Conservation (phyloP, 2,888 invertebrate species). For the Ichneumoninae sp. region DNA sequence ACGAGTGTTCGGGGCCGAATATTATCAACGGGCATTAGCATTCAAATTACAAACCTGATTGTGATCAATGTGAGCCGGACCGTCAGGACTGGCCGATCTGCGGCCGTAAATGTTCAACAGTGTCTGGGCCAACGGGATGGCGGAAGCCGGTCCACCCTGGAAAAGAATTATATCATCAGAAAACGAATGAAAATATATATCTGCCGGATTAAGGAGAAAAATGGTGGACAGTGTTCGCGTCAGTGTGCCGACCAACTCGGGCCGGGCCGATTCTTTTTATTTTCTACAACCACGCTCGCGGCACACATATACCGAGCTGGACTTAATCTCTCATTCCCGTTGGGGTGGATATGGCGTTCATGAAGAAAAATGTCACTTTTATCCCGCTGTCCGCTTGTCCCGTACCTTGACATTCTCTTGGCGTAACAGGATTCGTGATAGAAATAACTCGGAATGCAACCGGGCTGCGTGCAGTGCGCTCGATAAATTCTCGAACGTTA, state of each 20-base stretch:
- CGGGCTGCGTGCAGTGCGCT: not conserved
- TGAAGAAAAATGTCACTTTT: constrained; percentile 57
- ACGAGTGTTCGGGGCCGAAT: constrained; percentile 32
- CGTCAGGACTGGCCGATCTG: constrained; percentile 83
- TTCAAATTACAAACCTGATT: constrained; percentile 81
- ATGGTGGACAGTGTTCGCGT: not conserved
- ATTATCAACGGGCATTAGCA: constrained; percentile 56
- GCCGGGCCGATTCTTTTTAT: constrained; percentile 26
- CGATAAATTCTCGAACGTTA: not conserved
- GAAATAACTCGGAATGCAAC: constrained; percentile 35
- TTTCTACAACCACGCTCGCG: not conserved
- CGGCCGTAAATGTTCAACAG: constrained; percentile 84
- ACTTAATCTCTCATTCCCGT: constrained; percentile 7
- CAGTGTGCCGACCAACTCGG: not conserved
- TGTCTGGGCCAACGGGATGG: constrained; percentile 84
- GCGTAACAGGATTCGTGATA: constrained; percentile 16
- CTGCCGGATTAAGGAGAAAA: constrained; percentile 18
- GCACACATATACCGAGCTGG: not conserved
- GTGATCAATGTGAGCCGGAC: constrained; percentile 78
- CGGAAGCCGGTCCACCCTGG: constrained; percentile 81
- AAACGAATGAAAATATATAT: constrained; percentile 56
- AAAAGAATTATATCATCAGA: constrained; percentile 72
- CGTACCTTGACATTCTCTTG: constrained; percentile 4
- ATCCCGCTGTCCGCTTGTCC: constrained; percentile 28
- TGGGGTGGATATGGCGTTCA: constrained; percentile 29